Conservation (phyloP, 1,140 invertebrate genomes). For the Amphibalanus amphitrite region DNA sequence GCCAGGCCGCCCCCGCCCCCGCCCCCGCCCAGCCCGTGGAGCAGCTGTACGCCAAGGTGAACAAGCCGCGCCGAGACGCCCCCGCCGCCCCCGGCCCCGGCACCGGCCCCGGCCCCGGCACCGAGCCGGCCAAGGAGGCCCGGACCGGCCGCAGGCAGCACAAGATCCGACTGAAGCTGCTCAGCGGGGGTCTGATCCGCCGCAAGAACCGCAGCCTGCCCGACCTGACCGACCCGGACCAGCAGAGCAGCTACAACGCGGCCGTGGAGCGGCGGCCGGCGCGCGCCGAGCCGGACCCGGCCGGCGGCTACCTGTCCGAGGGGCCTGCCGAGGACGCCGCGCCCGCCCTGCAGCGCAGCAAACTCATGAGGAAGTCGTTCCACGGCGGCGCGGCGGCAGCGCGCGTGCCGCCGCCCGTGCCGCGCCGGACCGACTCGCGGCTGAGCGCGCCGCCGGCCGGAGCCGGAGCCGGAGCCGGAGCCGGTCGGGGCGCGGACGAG, state of each 20-base stretch:
- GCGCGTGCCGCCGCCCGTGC: slow-evolving; percentile 73
- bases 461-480: no score
- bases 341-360: slow-evolving; percentile 65
- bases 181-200: slow-evolving; percentile 74
- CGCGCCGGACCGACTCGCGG: slow-evolving; percentile 66
- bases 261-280: slow-evolving; percentile 17
- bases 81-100: background rate
- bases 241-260: slow-evolving; percentile 21
- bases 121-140: slow-evolving; percentile 14
- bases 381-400: slow-evolving; percentile 45
- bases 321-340: slow-evolving; percentile 67
- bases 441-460: slow-evolving; percentile 37
- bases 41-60: slow-evolving; percentile 3
- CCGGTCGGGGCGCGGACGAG: no score
- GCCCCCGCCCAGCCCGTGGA: background rate
- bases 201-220: slow-evolving; percentile 81
- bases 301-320: slow-evolving; percentile 56
- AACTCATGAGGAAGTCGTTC: slow-evolving; percentile 73
- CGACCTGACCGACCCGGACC: slow-evolving; percentile 47
- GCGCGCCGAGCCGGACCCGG: slow-evolving; percentile 16
- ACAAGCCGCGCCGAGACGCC: background rate
- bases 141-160: slow-evolving; percentile 64
- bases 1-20: background rate
- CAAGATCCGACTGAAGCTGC: slow-evolving; percentile 64
- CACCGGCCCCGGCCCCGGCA: no score